These are phyloP conservation scores for Polyommatus iphigenia DNA, from an alignment of 2,888 invertebrate species.

Conservation along the genomic window DNA sequence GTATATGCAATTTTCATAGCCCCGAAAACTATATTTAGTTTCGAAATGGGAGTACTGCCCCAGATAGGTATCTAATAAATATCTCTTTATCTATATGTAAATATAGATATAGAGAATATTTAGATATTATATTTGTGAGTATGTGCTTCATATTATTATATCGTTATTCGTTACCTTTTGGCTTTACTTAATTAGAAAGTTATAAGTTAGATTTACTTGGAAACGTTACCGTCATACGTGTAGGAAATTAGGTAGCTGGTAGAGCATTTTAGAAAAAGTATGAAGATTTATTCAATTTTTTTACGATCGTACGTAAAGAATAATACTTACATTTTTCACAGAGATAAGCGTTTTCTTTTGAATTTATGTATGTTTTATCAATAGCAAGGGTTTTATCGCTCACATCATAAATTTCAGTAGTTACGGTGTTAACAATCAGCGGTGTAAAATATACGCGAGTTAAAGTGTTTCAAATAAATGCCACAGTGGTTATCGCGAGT, in stretches of 20 bases:
- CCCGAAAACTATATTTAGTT: no score
- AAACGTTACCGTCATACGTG: not conserved
- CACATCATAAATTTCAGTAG: constrained; percentile 15
- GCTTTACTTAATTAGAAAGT: no score
- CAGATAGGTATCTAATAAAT: no score
- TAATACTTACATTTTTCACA: not conserved
- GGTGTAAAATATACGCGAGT: constrained; percentile 13
- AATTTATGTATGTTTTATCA: constrained; percentile 10
- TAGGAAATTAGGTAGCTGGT: not conserved
- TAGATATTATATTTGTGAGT: no score
- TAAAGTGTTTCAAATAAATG: constrained; percentile 24
- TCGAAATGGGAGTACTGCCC: no score
- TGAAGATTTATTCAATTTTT: not conserved
- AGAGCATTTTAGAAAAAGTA: not conserved
- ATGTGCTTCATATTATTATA: no score
- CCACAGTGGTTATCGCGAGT: not conserved
- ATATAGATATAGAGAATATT: no score
- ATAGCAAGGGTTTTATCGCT: not conserved
- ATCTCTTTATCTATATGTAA: no score
- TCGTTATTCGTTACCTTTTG: no score
- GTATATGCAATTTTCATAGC: no score
- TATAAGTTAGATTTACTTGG: no score
- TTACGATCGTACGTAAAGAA: not conserved
- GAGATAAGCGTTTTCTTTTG: not conserved
- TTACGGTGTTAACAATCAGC: not conserved